Evolutionary conservation across 2,888 invertebrate genomes (phyloP).

Genomic region (Lochmaea capreae): DNA sequence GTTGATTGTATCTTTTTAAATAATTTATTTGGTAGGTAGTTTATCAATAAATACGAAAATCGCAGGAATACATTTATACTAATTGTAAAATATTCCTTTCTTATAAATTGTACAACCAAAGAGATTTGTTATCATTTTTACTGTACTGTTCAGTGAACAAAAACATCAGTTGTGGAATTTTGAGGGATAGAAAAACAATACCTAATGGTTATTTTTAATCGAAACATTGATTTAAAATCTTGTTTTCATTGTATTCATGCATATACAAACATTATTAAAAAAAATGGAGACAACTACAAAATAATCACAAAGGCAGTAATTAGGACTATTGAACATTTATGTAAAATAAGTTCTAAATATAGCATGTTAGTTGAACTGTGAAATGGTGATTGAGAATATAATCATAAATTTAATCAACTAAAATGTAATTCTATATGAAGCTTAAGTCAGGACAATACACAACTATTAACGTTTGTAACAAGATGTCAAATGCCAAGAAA

Average conservation of each 20-base stretch:
- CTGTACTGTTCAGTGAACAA: too few relatives aligned
- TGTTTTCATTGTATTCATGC: not conserved
- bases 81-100: too few relatives aligned
- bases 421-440: slow-evolving; percentile 3
- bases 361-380: not conserved
- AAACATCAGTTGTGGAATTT: not conserved
- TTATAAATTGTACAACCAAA: too few relatives aligned
- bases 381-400: not conserved
- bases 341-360: slow-evolving; percentile 6
- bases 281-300: not conserved
- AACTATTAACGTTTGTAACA: not conserved
- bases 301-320: not conserved
- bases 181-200: not conserved
- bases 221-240: not conserved
- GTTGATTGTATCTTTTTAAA: too few relatives aligned
- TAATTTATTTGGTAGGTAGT: too few relatives aligned
- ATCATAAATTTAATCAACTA: not conserved
- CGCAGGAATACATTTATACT: too few relatives aligned
- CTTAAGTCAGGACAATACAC: not conserved
- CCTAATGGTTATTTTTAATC: not conserved
- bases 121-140: too few relatives aligned
- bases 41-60: too few relatives aligned
- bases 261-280: not conserved
- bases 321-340: not conserved
- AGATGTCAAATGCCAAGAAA: not conserved